Conservation (phyloP, 2,113 vertebrate species). For the Tichodroma muraria region DNA sequence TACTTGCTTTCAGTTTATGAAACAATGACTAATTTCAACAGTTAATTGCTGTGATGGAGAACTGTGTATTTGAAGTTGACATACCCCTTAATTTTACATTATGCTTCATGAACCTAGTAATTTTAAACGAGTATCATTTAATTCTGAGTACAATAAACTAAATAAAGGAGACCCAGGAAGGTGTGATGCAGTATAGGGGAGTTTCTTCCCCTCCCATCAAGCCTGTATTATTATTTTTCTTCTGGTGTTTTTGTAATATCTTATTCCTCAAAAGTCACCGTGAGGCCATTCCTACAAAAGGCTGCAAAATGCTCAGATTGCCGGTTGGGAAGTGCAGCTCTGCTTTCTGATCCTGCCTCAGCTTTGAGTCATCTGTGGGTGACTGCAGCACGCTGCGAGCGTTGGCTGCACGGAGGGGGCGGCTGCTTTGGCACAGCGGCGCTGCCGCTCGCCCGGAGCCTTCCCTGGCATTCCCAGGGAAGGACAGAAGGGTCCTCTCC, state of each 20-base stretch:
- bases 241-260: not conserved
- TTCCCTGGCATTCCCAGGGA: not conserved
- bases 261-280: not conserved
- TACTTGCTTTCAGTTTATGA: constrained; percentile 45
- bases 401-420: not conserved
- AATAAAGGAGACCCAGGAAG: constrained; percentile 26
- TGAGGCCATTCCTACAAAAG: not conserved
- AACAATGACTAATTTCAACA: constrained; percentile 57
- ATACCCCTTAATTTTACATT: constrained; percentile 47
- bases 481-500: not conserved
- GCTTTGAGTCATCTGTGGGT: not conserved
- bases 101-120: constrained; percentile 38
- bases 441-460: not conserved
- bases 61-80: constrained; percentile 30
- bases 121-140: constrained; percentile 50
- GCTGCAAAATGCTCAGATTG: not conserved
- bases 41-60: constrained; percentile 43
- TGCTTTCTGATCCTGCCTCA: not conserved
- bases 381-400: not conserved
- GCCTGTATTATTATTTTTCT: not conserved
- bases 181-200: not conserved
- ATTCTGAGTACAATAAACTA: constrained; percentile 17
- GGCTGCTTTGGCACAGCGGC: not conserved
- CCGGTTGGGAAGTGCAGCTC: not conserved
- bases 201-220: constrained; percentile 1